A percentile compares a stretch with the other conserved stretches of the same genome.
phyloP scores from a whole-genome alignment of 2,888 invertebrate genomes.

The Sisyra nigra region DNA sequence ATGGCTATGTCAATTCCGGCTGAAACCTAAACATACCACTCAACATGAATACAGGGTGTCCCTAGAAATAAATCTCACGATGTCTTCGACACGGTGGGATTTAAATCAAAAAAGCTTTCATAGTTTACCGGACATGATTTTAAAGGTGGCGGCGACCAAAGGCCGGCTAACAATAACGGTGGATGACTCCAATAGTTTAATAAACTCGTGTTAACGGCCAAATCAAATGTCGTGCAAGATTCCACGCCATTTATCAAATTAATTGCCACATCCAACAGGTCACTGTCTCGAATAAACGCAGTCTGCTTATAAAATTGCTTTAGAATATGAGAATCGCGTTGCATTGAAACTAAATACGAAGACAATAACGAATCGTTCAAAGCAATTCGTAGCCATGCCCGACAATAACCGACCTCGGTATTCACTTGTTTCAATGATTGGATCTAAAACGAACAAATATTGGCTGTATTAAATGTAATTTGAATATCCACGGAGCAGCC shows the following conservation, averaged over 20 bases:
- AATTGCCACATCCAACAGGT: constrained; percentile 62
- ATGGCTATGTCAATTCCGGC: constrained; percentile 67
- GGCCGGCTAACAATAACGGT: constrained; percentile 66
- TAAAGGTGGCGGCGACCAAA: constrained; percentile 70
- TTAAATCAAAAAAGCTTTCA: too few relatives aligned
- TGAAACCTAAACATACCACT: constrained; percentile 29
- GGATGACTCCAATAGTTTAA: constrained; percentile 80
- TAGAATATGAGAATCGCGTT: constrained; percentile 57
- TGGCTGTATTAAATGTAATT: neutral
- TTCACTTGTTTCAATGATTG: constrained; percentile 62
- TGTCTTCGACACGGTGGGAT: too few relatives aligned
- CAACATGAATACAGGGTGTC: constrained; percentile 5
- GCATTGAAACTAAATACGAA: constrained; percentile 70
- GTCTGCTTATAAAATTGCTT: constrained; percentile 68
- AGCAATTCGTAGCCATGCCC: constrained; percentile 81
- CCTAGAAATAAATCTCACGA: too few relatives aligned
- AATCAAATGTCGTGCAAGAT: constrained; percentile 49
- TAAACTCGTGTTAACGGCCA: constrained; percentile 72
- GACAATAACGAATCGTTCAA: constrained; percentile 77
- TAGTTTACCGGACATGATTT: constrained; percentile 47
- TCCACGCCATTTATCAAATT: constrained; percentile 63
- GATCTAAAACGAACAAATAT: constrained; percentile 30
- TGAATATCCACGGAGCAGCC: too few relatives aligned
- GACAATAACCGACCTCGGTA: constrained; percentile 79
- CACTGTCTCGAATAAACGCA: constrained; percentile 70